Conservation (phyloP, 2,113 vertebrate genomes). For the Myotis lucifugus region DNA sequence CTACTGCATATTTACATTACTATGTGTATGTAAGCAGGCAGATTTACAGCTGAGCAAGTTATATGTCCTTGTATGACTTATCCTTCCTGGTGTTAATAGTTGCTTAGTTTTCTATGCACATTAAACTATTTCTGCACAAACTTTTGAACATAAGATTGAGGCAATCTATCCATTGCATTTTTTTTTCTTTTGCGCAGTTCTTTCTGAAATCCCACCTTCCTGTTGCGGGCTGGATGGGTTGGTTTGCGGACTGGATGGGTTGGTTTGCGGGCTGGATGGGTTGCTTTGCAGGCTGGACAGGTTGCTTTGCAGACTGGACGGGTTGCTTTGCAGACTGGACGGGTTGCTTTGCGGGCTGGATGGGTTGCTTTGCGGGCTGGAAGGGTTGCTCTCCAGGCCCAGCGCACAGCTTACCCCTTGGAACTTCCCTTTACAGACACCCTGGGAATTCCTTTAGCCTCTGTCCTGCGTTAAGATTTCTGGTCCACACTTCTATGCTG, state of each 20-base stretch:
- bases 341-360: not conserved
- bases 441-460: not conserved
- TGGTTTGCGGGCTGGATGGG: not conserved
- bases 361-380: not conserved
- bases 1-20: not conserved
- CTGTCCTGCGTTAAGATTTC: not conserved
- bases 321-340: not conserved
- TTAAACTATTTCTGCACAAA: not conserved
- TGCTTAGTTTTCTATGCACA: conserved; percentile 1
- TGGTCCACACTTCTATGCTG: not conserved
- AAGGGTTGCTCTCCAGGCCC: not conserved
- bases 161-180: not conserved
- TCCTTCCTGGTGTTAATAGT: not conserved
- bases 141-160: not conserved
- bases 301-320: not conserved
- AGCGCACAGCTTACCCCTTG: not conserved
- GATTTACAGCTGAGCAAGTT: not conserved
- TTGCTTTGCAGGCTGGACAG: not conserved
- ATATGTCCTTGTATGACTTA: not conserved
- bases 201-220: not conserved
- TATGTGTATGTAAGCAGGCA: not conserved
- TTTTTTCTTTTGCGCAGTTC: not conserved
- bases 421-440: not conserved
- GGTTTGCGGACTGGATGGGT: not conserved
- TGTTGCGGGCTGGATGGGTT: not conserved